Conservation (phyloP, 2,797 vertebrate genomes). For the Pyrocephalus nanus region DNA sequence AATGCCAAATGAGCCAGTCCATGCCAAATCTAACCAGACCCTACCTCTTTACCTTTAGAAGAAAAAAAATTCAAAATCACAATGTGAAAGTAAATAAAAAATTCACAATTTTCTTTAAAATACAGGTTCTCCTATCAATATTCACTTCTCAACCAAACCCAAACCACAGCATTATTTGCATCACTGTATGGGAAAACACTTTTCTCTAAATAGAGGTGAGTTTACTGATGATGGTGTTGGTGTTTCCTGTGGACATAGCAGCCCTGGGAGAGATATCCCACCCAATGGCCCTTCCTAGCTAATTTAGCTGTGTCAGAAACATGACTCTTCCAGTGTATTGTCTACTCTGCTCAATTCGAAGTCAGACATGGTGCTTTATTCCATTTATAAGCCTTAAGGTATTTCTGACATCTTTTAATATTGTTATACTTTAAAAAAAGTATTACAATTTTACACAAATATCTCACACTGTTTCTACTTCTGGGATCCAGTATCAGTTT, state of each 20-base stretch:
- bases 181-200: not conserved
- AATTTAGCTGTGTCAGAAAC: not conserved
- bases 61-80: not conserved
- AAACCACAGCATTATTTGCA: not conserved
- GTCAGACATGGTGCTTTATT: not conserved
- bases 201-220: not conserved
- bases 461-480: not conserved
- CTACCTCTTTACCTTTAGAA: accelerated
- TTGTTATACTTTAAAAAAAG: not conserved
- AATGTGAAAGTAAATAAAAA: not conserved
- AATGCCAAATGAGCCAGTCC: not conserved
- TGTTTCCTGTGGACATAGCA: not conserved
- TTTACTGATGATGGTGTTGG: not conserved
- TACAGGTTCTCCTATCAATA: not conserved
- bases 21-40: not conserved
- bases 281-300: not conserved
- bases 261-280: not conserved
- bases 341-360: not conserved
- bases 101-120: not conserved
- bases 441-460: not conserved
- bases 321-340: not conserved
- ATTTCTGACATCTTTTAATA: not conserved
- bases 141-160: not conserved
- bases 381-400: not conserved
- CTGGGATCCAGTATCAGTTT: not conserved